Percentiles rank a stretch among this genome's conserved stretches.
These are phyloP conservation scores for Marmota flaviventris DNA, from an alignment of 2,113 vertebrate genomes.

Conservation along the genomic window DNA sequence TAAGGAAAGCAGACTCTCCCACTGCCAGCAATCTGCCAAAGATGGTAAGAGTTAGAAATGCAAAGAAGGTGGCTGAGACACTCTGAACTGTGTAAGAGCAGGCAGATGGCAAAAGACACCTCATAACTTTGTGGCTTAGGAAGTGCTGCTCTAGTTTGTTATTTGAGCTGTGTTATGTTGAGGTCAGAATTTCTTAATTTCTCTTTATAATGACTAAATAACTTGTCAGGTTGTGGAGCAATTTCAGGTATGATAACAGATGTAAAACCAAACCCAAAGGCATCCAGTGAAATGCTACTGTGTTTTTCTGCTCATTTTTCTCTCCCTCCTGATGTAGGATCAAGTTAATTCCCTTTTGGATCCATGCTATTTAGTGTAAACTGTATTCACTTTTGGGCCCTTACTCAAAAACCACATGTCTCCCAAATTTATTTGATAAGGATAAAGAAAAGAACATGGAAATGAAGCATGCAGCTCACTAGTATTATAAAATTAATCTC, in stretches of 20 bases:
- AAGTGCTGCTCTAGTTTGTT: background rate
- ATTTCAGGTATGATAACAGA: background rate
- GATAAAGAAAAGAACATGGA: background rate
- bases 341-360: background rate
- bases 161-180: background rate
- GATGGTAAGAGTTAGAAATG: conserved; percentile 79
- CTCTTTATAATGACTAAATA: background rate
- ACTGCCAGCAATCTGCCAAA: conserved; percentile 84
- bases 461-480: background rate
- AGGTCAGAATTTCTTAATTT: background rate
- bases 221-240: background rate
- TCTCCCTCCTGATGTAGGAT: background rate
- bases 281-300: background rate
- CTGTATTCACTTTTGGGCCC: background rate
- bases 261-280: background rate
- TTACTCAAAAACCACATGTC: background rate
- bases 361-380: background rate
- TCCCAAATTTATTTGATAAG: background rate
- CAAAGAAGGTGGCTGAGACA: background rate
- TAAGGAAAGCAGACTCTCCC: conserved; percentile 79
- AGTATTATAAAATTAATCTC: background rate
- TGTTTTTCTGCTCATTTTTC: background rate
- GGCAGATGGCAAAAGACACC: too few species aligned
- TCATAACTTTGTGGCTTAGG: background rate
- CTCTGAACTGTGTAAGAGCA: too few species aligned